Evolutionary conservation across 2,797 vertebrate genomes (phyloP).

Genomic region (Parauchenoglanis punctatus): DNA sequence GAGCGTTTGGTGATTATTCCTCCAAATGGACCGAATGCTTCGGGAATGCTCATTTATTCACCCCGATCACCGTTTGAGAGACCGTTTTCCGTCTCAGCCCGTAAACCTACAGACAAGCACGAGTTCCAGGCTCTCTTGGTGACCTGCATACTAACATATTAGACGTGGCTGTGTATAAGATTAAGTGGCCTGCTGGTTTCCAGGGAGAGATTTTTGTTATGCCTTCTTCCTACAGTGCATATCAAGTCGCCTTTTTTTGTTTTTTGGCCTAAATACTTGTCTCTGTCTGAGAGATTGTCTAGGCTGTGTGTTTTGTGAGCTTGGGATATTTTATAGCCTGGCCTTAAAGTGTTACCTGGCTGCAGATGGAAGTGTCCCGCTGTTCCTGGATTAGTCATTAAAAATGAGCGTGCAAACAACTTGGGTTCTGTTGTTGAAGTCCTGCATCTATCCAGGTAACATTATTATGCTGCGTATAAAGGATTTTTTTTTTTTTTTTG

Average conservation of each 20-base stretch:
- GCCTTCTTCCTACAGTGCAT: constrained; percentile 22
- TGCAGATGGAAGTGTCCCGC: constrained; percentile 16
- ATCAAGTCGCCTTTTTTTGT: constrained; percentile 12
- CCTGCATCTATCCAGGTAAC: background rate
- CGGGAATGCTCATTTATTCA: constrained; percentile 38
- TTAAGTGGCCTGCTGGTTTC: constrained; percentile 39
- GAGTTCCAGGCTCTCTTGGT: constrained; percentile 42
- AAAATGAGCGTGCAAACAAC: constrained; percentile 10
- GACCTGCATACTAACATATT: constrained; percentile 57
- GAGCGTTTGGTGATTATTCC: constrained; percentile 28
- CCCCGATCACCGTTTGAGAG: constrained; percentile 19
- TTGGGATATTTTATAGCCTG: constrained; percentile 37
- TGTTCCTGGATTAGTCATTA: constrained; percentile 39
- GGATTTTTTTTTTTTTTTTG: background rate
- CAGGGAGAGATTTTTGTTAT: constrained; percentile 35
- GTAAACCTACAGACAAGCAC: constrained; percentile 9
- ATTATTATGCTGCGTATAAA: background rate
- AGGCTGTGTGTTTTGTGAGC: constrained; percentile 20
- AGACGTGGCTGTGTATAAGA: constrained; percentile 42
- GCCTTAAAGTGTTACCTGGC: constrained; percentile 19
- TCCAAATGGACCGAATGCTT: constrained; percentile 23
- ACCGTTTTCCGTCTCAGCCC: background rate
- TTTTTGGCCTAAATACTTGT: constrained; percentile 22
- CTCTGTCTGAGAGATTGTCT: constrained; percentile 25
- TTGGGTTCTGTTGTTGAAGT: constrained; percentile 4